phyloP scores from a whole-genome alignment of 2,113 vertebrate species.

The Tonatia bakeri region DNA sequence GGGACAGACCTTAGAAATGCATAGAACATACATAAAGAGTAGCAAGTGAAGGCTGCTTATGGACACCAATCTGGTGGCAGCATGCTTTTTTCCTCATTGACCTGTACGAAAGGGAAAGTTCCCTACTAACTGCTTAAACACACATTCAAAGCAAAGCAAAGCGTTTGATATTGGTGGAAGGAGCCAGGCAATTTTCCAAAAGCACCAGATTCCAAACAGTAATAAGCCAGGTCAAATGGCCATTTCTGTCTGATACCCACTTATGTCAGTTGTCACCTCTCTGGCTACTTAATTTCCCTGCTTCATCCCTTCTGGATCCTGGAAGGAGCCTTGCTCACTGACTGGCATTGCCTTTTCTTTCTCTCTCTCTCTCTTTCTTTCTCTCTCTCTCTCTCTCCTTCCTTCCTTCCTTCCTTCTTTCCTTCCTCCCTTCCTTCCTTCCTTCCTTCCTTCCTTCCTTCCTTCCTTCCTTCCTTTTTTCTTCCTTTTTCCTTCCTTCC shows the following conservation, averaged over 20 bases:
- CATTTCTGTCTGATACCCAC: neutral
- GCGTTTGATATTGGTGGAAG: neutral
- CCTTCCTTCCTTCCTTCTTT: too few species aligned
- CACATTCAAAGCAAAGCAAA: neutral
- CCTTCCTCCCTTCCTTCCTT: too few species aligned
- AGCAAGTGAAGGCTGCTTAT: neutral
- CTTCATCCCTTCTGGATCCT: neutral
- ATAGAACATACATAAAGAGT: neutral
- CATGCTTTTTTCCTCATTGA: neutral
- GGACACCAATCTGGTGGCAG: neutral
- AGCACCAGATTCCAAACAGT: neutral
- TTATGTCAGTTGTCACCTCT: neutral
- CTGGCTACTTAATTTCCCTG: neutral
- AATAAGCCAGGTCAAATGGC: neutral
- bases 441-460: too few species aligned
- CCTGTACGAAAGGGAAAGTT: neutral
- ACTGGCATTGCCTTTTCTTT: neutral
- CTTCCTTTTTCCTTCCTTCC: too few species aligned
- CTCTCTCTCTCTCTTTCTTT: neutral
- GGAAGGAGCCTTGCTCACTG: neutral
- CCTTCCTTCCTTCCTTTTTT: too few species aligned
- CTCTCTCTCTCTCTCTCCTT: too few species aligned
- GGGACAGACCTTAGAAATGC: neutral
- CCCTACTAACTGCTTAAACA: neutral
- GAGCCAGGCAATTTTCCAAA: conserved; percentile 8